Base-by-base conservation (phyloP, 1,140 invertebrate genomes). In the Melanaphis sacchari region DNA sequence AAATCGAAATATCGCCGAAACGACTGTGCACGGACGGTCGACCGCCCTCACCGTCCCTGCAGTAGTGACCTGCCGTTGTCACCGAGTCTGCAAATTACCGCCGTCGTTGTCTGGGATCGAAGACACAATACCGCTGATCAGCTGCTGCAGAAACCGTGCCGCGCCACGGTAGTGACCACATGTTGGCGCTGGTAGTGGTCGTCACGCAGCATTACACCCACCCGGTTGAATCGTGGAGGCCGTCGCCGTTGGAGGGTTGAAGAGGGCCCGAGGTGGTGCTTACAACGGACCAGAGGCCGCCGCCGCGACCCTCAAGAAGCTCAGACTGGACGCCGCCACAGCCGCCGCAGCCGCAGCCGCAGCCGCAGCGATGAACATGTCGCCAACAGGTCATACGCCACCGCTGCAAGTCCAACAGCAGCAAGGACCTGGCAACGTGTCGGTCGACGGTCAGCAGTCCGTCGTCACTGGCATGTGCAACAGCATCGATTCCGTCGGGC, bases 211-310 rank as follows among this genome's bases (percentile, higher is more conserved):
- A 49, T 93, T 93, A 93, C 91, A 93, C 91, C 91, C 91, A 93
- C 91, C 91, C 91, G 91, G 91, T 93, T 85, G 81, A 93, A 93
- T 85, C 91, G 91, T 93, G 91, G 91, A 93, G 91, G 81, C 81
- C 91, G 91, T 93, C 91, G 81, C 91, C 91, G 91, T 93, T 93
- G 91, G 91, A 82, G 91, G 91, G 91, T 93, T 93, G 91, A 93
- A 93, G 91, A 93, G 91, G 91, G 91, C 91, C 91, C 91, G 91
- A 49, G 76, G 91, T 93, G 91, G 81, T 93, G 91, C 46, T 81
- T 93, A 93, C 91, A 93, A 93, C 91, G 91, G 91, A 93, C 91
- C 91, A n/a, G 91, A 93, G 91, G 81, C 91, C 76, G 46, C 91
- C 49, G 89, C 89, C 54, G 89, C 89, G 49, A 93, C 91, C 91